These are phyloP conservation scores for Drosophila barbarae DNA, from an alignment of 2,888 invertebrate genomes.

Conservation along the genomic window DNA sequence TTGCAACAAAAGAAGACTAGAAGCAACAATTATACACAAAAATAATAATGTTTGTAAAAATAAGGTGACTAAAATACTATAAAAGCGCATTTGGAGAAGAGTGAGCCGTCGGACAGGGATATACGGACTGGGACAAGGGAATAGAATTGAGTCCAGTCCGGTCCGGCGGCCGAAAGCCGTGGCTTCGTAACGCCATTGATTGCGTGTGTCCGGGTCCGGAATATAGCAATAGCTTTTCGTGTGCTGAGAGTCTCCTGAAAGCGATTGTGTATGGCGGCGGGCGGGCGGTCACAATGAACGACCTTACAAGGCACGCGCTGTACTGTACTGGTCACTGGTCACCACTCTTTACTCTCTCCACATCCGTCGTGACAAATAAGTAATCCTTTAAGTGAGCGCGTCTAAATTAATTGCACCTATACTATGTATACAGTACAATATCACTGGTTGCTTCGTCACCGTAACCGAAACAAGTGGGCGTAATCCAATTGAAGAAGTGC, in stretches of 20 bases:
- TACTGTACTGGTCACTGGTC: conserved; percentile 28
- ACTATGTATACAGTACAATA: conserved; percentile 80
- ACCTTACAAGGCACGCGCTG: conserved; percentile 71
- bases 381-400: conserved; percentile 74
- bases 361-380: conserved; percentile 40
- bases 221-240: conserved; percentile 29
- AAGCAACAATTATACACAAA: conserved; percentile 78
- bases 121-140: conserved; percentile 26
- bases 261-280: conserved; percentile 49
- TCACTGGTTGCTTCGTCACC: conserved; percentile 80
- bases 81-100: conserved; percentile 72
- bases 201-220: conserved; percentile 45
- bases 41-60: conserved; percentile 70
- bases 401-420: conserved; percentile 80
- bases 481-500: conserved; percentile 60
- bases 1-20: conserved; percentile 79
- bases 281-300: conserved; percentile 63
- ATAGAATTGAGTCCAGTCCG: conserved; percentile 54
- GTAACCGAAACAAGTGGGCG: conserved; percentile 72
- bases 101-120: conserved; percentile 50
- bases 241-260: conserved; percentile 72
- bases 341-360: conserved; percentile 30
- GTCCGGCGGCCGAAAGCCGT: conserved; percentile 41
- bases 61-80: conserved; percentile 73
- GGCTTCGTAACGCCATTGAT: conserved; percentile 71